phyloP scores from a whole-genome alignment of 2,888 invertebrate species.

The Chloromyia formosa region DNA sequence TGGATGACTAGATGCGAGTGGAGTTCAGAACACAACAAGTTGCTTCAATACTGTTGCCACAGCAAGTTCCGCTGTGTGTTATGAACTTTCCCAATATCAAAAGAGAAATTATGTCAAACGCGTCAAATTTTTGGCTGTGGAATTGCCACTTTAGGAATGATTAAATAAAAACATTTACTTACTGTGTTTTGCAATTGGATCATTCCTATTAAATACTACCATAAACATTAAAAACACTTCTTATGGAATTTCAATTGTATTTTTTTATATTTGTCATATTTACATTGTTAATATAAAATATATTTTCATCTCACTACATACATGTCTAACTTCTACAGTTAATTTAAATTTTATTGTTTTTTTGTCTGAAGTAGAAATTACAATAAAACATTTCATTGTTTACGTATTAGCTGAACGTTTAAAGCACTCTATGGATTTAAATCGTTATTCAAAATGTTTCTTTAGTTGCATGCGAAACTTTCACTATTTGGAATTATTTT shows the following conservation, averaged over 20 bases:
- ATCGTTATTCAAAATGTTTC: background rate
- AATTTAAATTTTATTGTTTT: conserved; percentile 3
- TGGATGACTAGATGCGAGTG: too few relatives aligned
- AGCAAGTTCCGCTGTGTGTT: too few relatives aligned
- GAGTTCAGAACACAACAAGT: too few relatives aligned
- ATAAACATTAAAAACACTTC: background rate
- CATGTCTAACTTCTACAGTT: conserved; percentile 7
- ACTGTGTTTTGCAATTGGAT: too few relatives aligned
- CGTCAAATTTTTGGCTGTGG: too few relatives aligned
- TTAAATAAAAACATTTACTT: too few relatives aligned
- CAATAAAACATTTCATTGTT: background rate
- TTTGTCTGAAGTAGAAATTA: conserved; percentile 17
- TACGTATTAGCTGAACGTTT: background rate
- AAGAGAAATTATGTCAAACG: too few relatives aligned
- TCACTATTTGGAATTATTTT: background rate
- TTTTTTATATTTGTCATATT: conserved; percentile 25
- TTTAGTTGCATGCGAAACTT: background rate
- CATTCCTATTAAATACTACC: too few relatives aligned
- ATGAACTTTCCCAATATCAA: too few relatives aligned
- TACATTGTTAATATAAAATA: conserved; percentile 41
- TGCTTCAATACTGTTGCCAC: too few relatives aligned
- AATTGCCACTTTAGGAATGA: too few relatives aligned
- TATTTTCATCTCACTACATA: conserved; percentile 28
- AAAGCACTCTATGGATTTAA: conserved; percentile 36
- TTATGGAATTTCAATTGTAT: conserved; percentile 18